Evolutionary conservation across 2,797 vertebrate genomes (phyloP).

Genomic region (Leptodactylus fallax): DNA sequence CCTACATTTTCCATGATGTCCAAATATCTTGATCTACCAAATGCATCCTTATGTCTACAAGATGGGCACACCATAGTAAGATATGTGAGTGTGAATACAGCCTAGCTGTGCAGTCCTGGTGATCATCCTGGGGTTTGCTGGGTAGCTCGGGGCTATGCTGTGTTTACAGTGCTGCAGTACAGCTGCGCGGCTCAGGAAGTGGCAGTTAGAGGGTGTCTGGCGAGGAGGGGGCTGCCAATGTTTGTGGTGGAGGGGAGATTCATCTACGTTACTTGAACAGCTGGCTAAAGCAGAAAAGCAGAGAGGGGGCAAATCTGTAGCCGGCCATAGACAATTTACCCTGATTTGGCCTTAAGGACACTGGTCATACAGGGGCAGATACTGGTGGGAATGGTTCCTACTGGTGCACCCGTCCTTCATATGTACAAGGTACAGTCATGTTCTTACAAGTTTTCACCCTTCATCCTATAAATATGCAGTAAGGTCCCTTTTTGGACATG

Average conservation of each 20-base stretch:
- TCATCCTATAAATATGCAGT: no score
- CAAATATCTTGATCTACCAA: not conserved
- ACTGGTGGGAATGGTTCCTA: no score
- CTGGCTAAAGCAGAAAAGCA: not conserved
- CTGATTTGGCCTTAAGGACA: no score
- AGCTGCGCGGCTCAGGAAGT: constrained; percentile 54
- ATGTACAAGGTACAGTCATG: no score
- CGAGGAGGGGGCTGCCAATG: constrained; percentile 5
- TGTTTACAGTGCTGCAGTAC: constrained; percentile 29
- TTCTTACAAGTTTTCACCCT: no score
- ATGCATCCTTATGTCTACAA: not conserved
- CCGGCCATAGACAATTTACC: not conserved
- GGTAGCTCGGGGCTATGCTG: constrained; percentile 16
- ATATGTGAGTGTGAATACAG: not conserved
- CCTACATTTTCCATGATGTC: not conserved
- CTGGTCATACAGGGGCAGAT: no score
- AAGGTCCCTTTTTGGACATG: no score
- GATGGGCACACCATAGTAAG: no score
- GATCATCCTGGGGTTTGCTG: not conserved
- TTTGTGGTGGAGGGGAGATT: constrained; percentile 11
- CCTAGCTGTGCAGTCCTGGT: not conserved
- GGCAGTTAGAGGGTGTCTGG: constrained; percentile 40
- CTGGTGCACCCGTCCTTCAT: no score
- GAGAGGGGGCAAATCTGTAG: not conserved
- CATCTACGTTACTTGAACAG: not conserved